Evolutionary conservation across 2,888 invertebrate genomes (phyloP).

Genomic region (Ormyrus labotus): DNA sequence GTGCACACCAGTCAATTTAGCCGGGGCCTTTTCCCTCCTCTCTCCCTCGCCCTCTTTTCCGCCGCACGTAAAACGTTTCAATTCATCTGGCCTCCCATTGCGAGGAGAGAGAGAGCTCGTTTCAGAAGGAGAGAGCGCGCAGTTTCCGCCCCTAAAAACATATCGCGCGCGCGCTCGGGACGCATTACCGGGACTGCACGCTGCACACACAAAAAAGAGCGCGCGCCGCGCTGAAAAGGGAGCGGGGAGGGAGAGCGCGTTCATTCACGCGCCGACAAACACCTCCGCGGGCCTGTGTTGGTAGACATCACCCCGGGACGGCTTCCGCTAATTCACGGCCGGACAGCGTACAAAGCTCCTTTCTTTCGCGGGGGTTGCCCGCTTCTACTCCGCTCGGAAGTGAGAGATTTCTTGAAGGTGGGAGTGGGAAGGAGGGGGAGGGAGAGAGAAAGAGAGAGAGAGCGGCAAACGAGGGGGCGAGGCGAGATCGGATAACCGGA

Average conservation of each 20-base stretch:
- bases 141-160: too few relatives aligned
- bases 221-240: neutral
- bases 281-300: neutral
- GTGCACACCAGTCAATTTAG: too few relatives aligned
- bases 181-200: too few relatives aligned
- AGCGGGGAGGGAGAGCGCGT: neutral
- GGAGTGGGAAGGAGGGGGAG: constrained; percentile 1
- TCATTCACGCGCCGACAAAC: constrained; percentile 16
- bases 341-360: constrained; percentile 6
- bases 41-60: neutral
- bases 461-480: too few relatives aligned
- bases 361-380: neutral
- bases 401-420: neutral
- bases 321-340: constrained; percentile 44
- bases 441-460: neutral
- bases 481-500: constrained; percentile 15
- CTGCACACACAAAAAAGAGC: neutral
- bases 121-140: neutral
- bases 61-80: neutral
- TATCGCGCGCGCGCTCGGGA: too few relatives aligned
- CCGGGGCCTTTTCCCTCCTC: neutral
- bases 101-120: neutral
- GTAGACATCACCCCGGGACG: constrained; percentile 24
- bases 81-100: constrained; percentile 15
- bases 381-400: constrained; percentile 1